phyloP scores from a whole-genome alignment of 2,888 invertebrate genomes.

The Mantis religiosa region DNA sequence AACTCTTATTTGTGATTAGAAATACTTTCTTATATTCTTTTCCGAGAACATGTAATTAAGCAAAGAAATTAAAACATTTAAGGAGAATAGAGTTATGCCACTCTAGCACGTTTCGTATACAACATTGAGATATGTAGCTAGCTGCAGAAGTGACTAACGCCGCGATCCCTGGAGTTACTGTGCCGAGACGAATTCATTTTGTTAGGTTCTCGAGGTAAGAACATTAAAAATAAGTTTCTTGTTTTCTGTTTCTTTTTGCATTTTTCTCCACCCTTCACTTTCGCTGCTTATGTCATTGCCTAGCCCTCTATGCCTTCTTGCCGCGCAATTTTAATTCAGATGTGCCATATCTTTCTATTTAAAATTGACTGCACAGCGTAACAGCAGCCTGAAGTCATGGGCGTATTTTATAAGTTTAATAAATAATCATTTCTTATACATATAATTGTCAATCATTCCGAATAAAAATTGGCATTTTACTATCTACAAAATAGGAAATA shows the following conservation, averaged over 20 bases:
- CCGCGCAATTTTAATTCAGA: neutral
- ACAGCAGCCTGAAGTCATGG: too few relatives aligned
- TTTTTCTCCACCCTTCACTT: neutral
- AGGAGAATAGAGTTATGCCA: neutral
- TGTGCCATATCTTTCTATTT: too few relatives aligned
- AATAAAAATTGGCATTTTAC: too few relatives aligned
- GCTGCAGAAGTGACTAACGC: neutral
- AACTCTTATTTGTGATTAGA: too few relatives aligned
- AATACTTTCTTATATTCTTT: too few relatives aligned
- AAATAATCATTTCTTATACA: too few relatives aligned
- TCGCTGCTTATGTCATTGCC: neutral
- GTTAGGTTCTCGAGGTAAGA: neutral
- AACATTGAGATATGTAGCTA: neutral
- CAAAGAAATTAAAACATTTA: too few relatives aligned
- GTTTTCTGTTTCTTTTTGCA: neutral
- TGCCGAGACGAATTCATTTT: constrained; percentile 1
- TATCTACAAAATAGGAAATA: too few relatives aligned
- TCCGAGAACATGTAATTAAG: too few relatives aligned
- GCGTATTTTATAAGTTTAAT: too few relatives aligned
- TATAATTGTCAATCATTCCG: too few relatives aligned
- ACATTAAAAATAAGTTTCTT: neutral
- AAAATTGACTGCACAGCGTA: too few relatives aligned
- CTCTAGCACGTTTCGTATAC: neutral
- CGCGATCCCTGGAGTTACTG: neutral
- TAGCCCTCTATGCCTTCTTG: neutral